phyloP scores from a whole-genome alignment of 2,797 vertebrate genomes.

The Peromyscus attwateri region DNA sequence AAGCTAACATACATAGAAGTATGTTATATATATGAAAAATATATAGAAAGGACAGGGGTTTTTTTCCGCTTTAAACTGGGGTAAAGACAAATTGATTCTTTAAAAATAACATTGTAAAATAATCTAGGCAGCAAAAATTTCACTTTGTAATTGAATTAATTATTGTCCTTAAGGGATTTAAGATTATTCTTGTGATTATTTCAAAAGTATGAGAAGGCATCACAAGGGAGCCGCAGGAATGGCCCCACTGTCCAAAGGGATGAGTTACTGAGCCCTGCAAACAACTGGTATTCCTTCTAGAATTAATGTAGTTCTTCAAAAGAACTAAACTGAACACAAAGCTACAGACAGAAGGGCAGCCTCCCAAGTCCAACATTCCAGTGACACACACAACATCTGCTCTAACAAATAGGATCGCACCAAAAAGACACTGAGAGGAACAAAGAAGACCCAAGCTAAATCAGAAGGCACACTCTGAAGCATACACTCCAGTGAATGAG shows the following conservation, averaged over 20 bases:
- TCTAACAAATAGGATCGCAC: background rate
- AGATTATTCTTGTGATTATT: background rate
- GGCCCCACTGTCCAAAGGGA: background rate
- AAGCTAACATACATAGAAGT: background rate
- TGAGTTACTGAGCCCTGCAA: background rate
- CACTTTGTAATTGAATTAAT: constrained; percentile 50
- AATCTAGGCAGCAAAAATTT: constrained; percentile 51
- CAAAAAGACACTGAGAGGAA: background rate
- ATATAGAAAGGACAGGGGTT: constrained; percentile 8
- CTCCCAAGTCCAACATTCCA: background rate
- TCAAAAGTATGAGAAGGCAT: constrained; percentile 50
- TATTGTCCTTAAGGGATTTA: background rate
- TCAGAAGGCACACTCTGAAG: constrained; percentile 66
- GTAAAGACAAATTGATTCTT: constrained; percentile 57
- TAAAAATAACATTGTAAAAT: constrained; percentile 55
- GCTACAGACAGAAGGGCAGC: background rate
- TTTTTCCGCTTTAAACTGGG: constrained; percentile 47
- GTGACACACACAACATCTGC: background rate
- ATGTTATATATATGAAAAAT: constrained; percentile 22
- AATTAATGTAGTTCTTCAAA: constrained; percentile 41
- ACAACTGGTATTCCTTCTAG: constrained; percentile 19
- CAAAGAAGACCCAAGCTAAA: constrained; percentile 15
- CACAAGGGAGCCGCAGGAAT: background rate
- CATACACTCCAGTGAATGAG: constrained; percentile 9
- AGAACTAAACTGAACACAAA: constrained; percentile 39